These are phyloP conservation scores for Phenacoccus solenopsis DNA, from an alignment of 1,140 invertebrate genomes.

Conservation along the genomic window DNA sequence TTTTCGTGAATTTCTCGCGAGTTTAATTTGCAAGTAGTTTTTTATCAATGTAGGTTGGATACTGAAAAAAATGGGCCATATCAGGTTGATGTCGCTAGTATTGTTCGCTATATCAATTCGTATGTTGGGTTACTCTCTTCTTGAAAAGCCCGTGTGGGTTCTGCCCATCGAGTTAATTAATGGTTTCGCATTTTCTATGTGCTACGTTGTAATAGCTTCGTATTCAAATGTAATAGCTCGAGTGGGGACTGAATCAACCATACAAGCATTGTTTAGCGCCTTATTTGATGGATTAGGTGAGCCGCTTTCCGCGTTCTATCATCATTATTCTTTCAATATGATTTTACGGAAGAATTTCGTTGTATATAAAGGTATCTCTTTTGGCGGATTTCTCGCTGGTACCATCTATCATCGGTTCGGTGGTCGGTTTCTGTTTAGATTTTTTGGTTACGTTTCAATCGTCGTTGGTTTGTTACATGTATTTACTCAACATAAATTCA, in stretches of 20 bases:
- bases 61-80: constrained; percentile 67
- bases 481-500: neutral
- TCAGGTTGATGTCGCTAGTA: constrained; percentile 67
- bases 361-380: constrained; percentile 1
- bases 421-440: constrained; percentile 6
- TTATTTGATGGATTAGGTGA: constrained; percentile 71
- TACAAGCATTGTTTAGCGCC: constrained; percentile 70
- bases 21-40: constrained; percentile 41
- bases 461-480: neutral
- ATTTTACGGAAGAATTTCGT: neutral
- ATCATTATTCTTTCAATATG: neutral
- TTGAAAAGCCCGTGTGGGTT: constrained; percentile 66
- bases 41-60: constrained; percentile 54
- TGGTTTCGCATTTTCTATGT: constrained; percentile 75
- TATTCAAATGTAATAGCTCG: constrained; percentile 76
- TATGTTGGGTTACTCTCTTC: constrained; percentile 68
- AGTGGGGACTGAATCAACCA: constrained; percentile 71
- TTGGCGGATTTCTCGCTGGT: constrained; percentile 2
- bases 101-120: constrained; percentile 59
- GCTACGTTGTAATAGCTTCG: constrained; percentile 77
- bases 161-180: constrained; percentile 75
- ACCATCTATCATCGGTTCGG: constrained; percentile 10
- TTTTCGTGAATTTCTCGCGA: neutral
- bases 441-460: constrained; percentile 9
- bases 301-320: constrained; percentile 18